phyloP scores from a whole-genome alignment of 2,888 invertebrate genomes.

The Marasmarcha lunaedactyla region DNA sequence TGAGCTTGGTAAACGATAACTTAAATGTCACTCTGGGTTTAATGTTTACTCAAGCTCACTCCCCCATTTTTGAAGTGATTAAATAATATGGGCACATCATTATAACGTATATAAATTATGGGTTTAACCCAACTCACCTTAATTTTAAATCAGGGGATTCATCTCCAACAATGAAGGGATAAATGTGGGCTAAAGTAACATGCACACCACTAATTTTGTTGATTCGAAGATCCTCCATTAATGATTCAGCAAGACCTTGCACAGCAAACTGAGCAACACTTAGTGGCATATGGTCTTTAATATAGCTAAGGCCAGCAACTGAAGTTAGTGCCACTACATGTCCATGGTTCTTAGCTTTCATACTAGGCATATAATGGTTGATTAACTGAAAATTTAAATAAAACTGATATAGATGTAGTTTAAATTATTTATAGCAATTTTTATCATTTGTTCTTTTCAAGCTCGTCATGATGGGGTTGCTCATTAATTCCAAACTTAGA shows the following conservation, averaged over 20 bases:
- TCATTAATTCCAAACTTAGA: too few relatives aligned
- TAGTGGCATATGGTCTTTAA: conserved; percentile 69
- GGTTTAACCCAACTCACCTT: conserved; percentile 49
- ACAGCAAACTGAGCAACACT: conserved; percentile 76
- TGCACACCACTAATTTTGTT: conserved; percentile 67
- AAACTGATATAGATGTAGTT: neutral
- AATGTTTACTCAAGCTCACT: too few relatives aligned
- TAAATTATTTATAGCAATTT: neutral
- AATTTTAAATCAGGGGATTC: conserved; percentile 65
- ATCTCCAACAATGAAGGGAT: conserved; percentile 72
- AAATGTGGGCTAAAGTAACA: conserved; percentile 72
- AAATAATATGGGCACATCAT: too few relatives aligned
- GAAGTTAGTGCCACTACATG: conserved; percentile 74
- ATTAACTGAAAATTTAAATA: conserved; percentile 51
- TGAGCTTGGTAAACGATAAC: too few relatives aligned
- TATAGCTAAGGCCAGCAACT: conserved; percentile 72
- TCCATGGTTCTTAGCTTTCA: conserved; percentile 69
- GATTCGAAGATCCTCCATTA: conserved; percentile 71
- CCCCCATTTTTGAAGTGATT: too few relatives aligned
- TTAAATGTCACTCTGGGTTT: too few relatives aligned
- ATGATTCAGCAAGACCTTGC: conserved; percentile 73
- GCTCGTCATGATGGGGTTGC: too few relatives aligned
- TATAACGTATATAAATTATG: too few relatives aligned
- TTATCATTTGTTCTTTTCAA: neutral
- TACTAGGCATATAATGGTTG: conserved; percentile 70